Conservation (phyloP, 2,113 vertebrate genomes). For the Rallus limicola region DNA sequence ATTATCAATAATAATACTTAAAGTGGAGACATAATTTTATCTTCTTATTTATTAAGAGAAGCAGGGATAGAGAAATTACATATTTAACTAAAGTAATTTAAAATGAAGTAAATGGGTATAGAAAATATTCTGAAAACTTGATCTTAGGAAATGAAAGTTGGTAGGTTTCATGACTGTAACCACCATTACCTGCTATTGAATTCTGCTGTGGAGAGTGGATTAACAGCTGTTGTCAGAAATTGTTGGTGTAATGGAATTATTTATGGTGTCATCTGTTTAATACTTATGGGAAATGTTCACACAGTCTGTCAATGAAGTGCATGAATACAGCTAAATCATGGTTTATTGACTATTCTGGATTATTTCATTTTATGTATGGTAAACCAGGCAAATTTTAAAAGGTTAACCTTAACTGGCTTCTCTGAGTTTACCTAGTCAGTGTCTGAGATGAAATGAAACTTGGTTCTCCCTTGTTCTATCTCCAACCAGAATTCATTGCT, state of each 20-base stretch:
- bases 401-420: neutral
- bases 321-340: conserved; percentile 22
- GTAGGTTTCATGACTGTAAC: neutral
- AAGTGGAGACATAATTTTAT: neutral
- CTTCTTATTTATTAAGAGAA: neutral
- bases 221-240: conserved; percentile 62
- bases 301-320: conserved; percentile 49
- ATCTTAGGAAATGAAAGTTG: neutral
- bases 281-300: conserved; percentile 49
- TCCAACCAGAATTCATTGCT: neutral
- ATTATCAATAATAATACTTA: neutral
- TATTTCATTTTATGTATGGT: neutral
- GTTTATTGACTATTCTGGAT: conserved; percentile 23
- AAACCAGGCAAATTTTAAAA: neutral
- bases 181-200: neutral
- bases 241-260: conserved; percentile 66
- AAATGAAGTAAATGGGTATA: neutral
- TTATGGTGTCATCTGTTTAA: conserved; percentile 65
- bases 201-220: neutral
- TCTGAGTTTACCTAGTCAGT: neutral
- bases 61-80: neutral
- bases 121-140: neutral
- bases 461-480: neutral
- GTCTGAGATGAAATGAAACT: neutral
- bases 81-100: neutral